Evolutionary conservation across 2,888 invertebrate genomes (phyloP).

Genomic region (Unio pictorum): DNA sequence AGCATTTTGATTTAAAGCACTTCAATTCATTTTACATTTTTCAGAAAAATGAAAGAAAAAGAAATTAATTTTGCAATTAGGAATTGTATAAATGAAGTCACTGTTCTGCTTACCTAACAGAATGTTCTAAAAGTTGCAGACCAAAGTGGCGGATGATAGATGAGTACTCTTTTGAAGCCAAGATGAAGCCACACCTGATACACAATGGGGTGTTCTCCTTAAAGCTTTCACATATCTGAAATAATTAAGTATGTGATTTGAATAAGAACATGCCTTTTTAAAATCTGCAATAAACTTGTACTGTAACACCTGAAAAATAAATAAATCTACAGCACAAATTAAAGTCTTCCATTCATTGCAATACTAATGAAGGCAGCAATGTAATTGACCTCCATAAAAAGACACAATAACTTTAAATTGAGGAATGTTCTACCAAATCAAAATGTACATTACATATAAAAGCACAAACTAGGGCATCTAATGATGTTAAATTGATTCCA

Average conservation of each 20-base stretch:
- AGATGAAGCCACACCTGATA: conserved; percentile 86
- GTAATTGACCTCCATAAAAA: too few relatives aligned
- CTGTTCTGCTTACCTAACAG: conserved; percentile 80
- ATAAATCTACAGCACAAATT: too few relatives aligned
- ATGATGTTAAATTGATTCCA: too few relatives aligned
- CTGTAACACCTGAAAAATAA: too few relatives aligned
- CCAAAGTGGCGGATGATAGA: conserved; percentile 92
- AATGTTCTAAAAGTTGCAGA: conserved; percentile 92
- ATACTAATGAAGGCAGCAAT: too few relatives aligned
- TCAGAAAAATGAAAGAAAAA: not conserved
- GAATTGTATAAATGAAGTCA: not conserved
- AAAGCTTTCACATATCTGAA: conserved; percentile 76
- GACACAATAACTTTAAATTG: too few relatives aligned
- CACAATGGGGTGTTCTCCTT: conserved; percentile 90
- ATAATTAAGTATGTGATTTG: conserved; percentile 4
- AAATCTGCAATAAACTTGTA: too few relatives aligned
- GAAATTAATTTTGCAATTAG: not conserved
- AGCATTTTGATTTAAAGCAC: not conserved
- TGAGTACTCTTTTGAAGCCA: conserved; percentile 81
- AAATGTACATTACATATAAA: too few relatives aligned
- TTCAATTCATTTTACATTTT: conserved; percentile 1
- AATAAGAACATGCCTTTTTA: too few relatives aligned
- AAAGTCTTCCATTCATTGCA: too few relatives aligned
- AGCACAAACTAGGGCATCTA: too few relatives aligned
- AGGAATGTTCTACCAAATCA: too few relatives aligned